Base-by-base conservation (phyloP, 1,140 invertebrate species). In the Ectropis grisescens region DNA sequence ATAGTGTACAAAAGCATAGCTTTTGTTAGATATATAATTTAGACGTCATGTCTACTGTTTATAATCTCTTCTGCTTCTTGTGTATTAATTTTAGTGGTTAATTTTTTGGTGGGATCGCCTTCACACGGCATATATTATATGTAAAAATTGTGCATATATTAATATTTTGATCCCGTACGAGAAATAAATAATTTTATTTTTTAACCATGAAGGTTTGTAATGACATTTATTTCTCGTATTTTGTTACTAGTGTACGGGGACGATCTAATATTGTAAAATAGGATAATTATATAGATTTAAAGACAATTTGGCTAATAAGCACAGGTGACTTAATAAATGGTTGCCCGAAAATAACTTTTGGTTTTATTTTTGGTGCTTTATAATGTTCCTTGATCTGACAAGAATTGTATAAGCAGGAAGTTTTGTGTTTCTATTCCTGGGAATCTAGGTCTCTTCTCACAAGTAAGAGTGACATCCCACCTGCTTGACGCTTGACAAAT, bases 271-370 rank as follows among this genome's bases (percentile, higher is more conserved):
- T 31, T 36, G 11, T 28, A 37, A 29, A 37, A 26, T 37, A 19
- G 3, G 3, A 19, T 37, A 37, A 29, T 45, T 38, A 29, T 32
- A 14, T 39, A 35, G 31, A 19, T 29, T 28, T 38, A 43, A 44
- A 34, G 31, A 44, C 29, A 28, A 43, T 27, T 27, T 31, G 28
- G 26, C 29, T 33, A 23, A 12, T 33, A 34, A 35, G 38, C 38
- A 41, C 13, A 12, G 34, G 41, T 25, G 41, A 43, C 41, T 29
- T 27, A 44, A 44, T 44, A 44, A 44, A 44, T 35, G 36, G 41
- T 44, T 44, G 36, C 41, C 41, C 16, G 8, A 23, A 27, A 13
- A 37, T 24, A 15, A 30, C 29, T 8, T 30, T 31, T 25, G 24
- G 25, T 44, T 44, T 44, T 29, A 37, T 33, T 33, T 23, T 16